Percentiles rank a stretch among this genome's conserved stretches.
Conservation (phyloP, 1,140 invertebrate species). For the Diorhabda sublineata region DNA sequence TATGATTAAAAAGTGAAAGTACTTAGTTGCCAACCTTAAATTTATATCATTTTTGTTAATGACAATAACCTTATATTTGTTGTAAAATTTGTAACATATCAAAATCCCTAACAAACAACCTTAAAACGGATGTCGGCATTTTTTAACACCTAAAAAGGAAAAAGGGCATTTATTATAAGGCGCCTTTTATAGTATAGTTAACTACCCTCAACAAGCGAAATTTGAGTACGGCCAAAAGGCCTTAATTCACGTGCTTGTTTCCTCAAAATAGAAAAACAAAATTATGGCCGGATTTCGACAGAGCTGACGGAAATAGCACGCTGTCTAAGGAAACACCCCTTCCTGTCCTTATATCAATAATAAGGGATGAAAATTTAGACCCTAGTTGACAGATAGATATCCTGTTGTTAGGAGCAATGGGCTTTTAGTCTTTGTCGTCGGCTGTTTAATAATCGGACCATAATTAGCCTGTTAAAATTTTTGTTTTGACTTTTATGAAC, state of each 20-base stretch:
- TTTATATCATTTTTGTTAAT: too few relatives aligned
- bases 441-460: not conserved
- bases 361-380: not conserved
- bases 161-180: not conserved
- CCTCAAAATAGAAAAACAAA: slow-evolving; percentile 2
- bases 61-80: too few relatives aligned
- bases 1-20: too few relatives aligned
- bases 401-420: not conserved
- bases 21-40: too few relatives aligned
- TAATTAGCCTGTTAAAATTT: not conserved
- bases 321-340: not conserved
- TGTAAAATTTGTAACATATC: too few relatives aligned
- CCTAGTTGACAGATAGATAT: not conserved
- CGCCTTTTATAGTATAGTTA: not conserved
- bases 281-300: slow-evolving; percentile 1
- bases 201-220: not conserved
- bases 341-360: not conserved
- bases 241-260: slow-evolving; percentile 2
- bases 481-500: too few relatives aligned
- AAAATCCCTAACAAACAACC: not conserved
- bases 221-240: not conserved
- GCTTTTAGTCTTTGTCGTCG: not conserved
- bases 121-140: not conserved
- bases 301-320: not conserved
- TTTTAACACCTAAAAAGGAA: not conserved